Percentiles rank a stretch among this genome's conserved stretches.
Evolutionary conservation across 2,888 invertebrate species (phyloP).

Genomic region (Drymonia ruficornis): DNA sequence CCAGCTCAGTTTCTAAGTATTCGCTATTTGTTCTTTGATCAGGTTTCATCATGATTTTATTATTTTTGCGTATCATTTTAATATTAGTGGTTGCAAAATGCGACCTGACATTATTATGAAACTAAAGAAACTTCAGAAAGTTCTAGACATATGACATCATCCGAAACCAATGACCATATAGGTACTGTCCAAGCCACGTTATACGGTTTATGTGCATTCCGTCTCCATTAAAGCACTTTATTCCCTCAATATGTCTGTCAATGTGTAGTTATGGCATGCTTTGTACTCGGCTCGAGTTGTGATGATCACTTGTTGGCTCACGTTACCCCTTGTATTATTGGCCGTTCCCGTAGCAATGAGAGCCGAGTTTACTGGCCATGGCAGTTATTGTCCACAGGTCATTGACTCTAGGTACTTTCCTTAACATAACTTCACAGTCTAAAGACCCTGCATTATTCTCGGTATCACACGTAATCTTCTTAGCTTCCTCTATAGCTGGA

Average conservation of each 20-base stretch:
- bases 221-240: background rate
- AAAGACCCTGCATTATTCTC: too few species aligned
- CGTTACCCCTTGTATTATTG: conserved; percentile 12
- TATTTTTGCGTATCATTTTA: background rate
- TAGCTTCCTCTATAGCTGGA: too few species aligned
- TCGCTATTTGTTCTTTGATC: too few species aligned
- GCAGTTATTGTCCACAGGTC: too few species aligned
- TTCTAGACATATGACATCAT: background rate
- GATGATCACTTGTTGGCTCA: background rate
- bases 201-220: background rate
- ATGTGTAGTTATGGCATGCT: background rate
- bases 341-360: conserved; percentile 28
- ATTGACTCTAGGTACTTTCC: too few species aligned
- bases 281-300: background rate
- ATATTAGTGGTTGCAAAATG: too few species aligned
- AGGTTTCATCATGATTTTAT: background rate
- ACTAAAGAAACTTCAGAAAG: background rate
- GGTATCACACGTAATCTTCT: too few species aligned
- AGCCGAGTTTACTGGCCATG: conserved; percentile 16
- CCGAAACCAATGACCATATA: background rate
- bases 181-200: background rate
- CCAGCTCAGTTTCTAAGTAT: background rate
- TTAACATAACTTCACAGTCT: too few species aligned
- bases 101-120: too few species aligned
- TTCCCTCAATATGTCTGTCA: conserved; percentile 1